Evolutionary conservation across 2,797 vertebrate genomes (phyloP).

Genomic region (Argya squamiceps): DNA sequence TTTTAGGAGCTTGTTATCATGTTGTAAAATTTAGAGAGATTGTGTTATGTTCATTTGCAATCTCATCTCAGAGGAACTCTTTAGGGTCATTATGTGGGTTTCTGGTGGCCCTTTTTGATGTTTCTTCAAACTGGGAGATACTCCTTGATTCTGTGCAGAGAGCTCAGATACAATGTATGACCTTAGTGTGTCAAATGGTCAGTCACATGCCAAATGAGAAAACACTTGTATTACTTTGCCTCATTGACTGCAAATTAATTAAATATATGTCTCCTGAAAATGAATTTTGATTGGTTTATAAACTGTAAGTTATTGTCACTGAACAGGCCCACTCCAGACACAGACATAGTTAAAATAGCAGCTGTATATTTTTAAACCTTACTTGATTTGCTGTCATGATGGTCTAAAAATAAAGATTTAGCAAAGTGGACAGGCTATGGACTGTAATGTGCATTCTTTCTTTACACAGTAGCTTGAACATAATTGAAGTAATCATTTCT

Average conservation of each 20-base stretch:
- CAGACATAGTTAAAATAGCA: background rate
- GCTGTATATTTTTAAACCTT: slow-evolving; percentile 47
- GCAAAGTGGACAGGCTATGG: background rate
- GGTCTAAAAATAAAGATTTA: slow-evolving; percentile 50
- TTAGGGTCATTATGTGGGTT: background rate
- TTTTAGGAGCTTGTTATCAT: background rate
- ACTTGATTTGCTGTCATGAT: slow-evolving; percentile 12
- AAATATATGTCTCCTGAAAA: background rate
- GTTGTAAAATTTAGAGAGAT: background rate
- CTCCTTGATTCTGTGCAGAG: background rate
- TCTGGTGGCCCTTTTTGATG: background rate
- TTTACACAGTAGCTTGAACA: background rate
- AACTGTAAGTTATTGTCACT: background rate
- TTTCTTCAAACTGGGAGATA: background rate
- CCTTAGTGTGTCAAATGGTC: background rate
- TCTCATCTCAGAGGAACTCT: background rate
- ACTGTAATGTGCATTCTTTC: background rate
- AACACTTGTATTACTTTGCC: background rate
- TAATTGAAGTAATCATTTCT: background rate
- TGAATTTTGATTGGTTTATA: background rate
- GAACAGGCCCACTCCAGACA: background rate
- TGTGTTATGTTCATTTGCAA: background rate
- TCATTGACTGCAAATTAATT: background rate
- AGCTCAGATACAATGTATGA: background rate
- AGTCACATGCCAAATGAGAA: background rate